phyloP scores from a whole-genome alignment of 1,140 invertebrate species.

The Lasioglossum baleicum region DNA sequence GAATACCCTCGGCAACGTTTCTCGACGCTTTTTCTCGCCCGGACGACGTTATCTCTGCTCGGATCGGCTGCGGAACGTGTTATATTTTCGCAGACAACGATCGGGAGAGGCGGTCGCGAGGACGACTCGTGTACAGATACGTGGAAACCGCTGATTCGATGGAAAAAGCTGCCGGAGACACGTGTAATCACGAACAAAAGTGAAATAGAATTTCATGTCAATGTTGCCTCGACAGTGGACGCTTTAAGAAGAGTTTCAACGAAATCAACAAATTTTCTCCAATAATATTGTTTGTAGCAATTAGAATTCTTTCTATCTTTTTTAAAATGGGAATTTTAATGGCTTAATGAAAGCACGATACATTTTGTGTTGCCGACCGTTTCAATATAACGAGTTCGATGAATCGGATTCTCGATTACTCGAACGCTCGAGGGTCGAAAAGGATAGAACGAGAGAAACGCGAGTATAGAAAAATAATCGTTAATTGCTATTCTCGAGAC shows the following conservation, averaged over 20 bases:
- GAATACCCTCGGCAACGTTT: background rate
- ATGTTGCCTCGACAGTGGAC: constrained; percentile 36
- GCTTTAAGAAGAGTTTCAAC: background rate
- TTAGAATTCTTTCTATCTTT: too few relatives aligned
- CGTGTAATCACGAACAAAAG: constrained; percentile 8
- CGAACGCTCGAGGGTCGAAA: background rate
- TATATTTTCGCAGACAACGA: background rate
- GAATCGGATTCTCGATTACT: background rate
- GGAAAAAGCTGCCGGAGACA: background rate
- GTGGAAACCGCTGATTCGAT: too few relatives aligned
- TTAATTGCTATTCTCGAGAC: constrained; percentile 29
- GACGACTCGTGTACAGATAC: background rate
- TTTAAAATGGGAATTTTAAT: too few relatives aligned
- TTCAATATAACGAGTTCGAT: constrained; percentile 38
- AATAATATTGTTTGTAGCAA: too few relatives aligned
- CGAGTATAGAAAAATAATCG: constrained; percentile 32
- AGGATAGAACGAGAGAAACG: background rate
- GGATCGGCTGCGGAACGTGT: background rate
- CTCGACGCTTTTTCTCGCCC: background rate
- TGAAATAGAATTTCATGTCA: constrained; percentile 55
- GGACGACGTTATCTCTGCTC: background rate
- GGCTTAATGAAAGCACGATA: too few relatives aligned
- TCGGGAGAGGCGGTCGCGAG: background rate
- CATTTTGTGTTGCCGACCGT: constrained; percentile 25
- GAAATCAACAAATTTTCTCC: too few relatives aligned